Conservation (phyloP, 53 echinoderm and acorn worm species). For the Holothuria leucospilota region DNA sequence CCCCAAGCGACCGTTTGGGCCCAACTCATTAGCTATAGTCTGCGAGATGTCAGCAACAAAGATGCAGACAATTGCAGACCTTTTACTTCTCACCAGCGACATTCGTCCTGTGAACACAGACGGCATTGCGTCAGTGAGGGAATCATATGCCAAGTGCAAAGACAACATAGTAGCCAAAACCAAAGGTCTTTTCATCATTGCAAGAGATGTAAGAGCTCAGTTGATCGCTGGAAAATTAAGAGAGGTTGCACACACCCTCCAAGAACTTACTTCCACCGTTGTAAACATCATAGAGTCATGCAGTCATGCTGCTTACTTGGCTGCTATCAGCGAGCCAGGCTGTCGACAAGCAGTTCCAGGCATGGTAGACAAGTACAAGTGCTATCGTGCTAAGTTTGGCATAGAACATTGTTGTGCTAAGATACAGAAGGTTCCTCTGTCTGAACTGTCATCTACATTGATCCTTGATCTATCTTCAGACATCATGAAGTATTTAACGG, state of each 20-base stretch:
- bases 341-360: slow-evolving; percentile 91
- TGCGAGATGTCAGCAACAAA: slow-evolving; percentile 86
- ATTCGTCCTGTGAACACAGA: slow-evolving; percentile 97
- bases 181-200: slow-evolving; percentile 89
- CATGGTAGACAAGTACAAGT: slow-evolving; percentile 94
- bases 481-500: slow-evolving; percentile 80
- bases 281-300: slow-evolving; percentile 93
- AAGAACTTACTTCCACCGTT: slow-evolving; percentile 80
- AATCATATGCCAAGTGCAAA: slow-evolving; percentile 94
- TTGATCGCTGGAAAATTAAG: slow-evolving; percentile 69
- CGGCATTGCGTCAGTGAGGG: slow-evolving; percentile 79
- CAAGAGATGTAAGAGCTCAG: slow-evolving; percentile 85
- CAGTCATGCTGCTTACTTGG: slow-evolving; percentile 92
- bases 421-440: slow-evolving; percentile 80
- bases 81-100: slow-evolving; percentile 92
- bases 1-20: slow-evolving; percentile 81
- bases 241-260: slow-evolving; percentile 74
- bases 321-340: slow-evolving; percentile 85
- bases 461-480: slow-evolving; percentile 89
- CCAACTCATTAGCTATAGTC: slow-evolving; percentile 82
- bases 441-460: slow-evolving; percentile 82
- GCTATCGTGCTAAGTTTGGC: slow-evolving; percentile 84
- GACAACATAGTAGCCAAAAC: slow-evolving; percentile 93
- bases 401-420: slow-evolving; percentile 89
- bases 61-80: slow-evolving; percentile 94